Base-by-base conservation (phyloP, 2,888 invertebrate species). In the Limnephilus marmoratus region DNA sequence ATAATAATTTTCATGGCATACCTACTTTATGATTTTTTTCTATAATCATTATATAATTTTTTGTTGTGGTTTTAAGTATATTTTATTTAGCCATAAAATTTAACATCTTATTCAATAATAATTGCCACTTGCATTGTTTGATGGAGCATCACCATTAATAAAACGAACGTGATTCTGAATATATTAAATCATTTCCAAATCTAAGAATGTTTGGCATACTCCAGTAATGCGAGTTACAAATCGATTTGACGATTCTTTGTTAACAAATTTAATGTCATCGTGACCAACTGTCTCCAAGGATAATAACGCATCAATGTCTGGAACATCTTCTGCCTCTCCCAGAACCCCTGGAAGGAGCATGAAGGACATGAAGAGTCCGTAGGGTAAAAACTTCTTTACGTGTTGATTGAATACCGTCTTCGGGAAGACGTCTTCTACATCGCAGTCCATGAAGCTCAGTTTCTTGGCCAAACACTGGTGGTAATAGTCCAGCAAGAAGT, bases 241-340 rank as follows among this genome's bases (percentile, higher is more conserved):
- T 37, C 91, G 68, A 18, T 88, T 80, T 80, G 90, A 81, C 4
- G 93, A 83, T 15, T 91, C 81, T n/a, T 53, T 80, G 83, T 91
- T 93, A 29, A 81, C 89, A 45, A 93, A 87, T 41, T 81, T 24
- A 1, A 93, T 5, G 68, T 93, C 91, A n/a, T 68, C 68, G 1
- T 9, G 2, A 0, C 91, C 83, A n/a, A 91, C 12, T 15, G 29
- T 80, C 31, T 93, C 93, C 85, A 91, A 91, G 24, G 68, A 53
- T 29, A 92, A 29, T 12, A 93, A 37, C 3, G 89, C 80, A n/a
- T 92, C 90, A 83, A 92, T 88, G 82, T 93, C 93, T 5, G 80
- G 80, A 15, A 90, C 68, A 81, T 93, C 93, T n/a, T 90, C 91
- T 24, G 45, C 92, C 53, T 93, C 93, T 18, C 92, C 92, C 34